These are phyloP conservation scores for Okamejei kenojei DNA, from an alignment of 2,797 vertebrate species.

Conservation along the genomic window DNA sequence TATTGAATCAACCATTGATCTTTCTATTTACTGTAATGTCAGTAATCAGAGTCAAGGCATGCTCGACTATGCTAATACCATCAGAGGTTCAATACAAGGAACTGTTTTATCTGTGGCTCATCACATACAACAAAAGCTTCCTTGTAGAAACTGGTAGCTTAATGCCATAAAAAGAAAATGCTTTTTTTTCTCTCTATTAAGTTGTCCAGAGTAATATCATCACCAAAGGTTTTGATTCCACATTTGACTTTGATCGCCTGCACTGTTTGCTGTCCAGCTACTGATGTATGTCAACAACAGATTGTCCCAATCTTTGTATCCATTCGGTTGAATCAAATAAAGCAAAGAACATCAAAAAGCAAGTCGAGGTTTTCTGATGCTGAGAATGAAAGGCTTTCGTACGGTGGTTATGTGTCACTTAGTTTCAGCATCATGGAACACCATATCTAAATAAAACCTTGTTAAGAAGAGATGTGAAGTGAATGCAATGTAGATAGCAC, in stretches of 20 bases:
- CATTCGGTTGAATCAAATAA: constrained; percentile 10
- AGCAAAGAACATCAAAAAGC: background rate
- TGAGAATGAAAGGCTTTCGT: constrained; percentile 18
- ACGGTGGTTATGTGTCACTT: background rate
- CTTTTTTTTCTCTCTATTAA: constrained; percentile 47
- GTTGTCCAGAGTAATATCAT: constrained; percentile 49
- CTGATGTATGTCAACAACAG: background rate
- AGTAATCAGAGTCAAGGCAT: background rate
- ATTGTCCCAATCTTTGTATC: background rate
- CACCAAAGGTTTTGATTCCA: constrained; percentile 40
- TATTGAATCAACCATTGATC: background rate
- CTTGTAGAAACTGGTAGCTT: constrained; percentile 50
- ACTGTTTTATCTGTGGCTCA: background rate
- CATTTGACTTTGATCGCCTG: background rate
- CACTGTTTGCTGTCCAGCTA: background rate
- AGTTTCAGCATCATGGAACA: background rate
- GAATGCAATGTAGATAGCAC: background rate
- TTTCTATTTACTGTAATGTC: background rate
- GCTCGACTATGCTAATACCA: background rate
- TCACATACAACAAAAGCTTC: constrained; percentile 39
- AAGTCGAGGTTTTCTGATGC: background rate
- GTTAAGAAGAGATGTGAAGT: background rate
- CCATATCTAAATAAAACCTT: constrained; percentile 1
- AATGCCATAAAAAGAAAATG: constrained; percentile 44
- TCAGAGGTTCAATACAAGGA: background rate